Percentiles rank a stretch among this genome's conserved stretches.
Evolutionary conservation across 2,797 vertebrate species (phyloP).

Genomic region (Etheostoma perlongum): DNA sequence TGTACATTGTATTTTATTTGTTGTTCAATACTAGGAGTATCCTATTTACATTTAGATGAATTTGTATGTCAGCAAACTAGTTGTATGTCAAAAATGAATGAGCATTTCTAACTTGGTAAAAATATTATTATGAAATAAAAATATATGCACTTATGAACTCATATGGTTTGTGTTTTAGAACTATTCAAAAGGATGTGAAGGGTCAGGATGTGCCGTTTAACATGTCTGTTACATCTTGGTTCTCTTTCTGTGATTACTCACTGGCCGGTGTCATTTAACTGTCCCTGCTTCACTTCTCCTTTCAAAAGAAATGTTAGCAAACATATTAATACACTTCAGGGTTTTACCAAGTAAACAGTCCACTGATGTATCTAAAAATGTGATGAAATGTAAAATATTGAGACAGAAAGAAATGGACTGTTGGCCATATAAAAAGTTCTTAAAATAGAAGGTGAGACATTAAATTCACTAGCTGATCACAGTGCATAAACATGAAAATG

Average conservation of each 20-base stretch:
- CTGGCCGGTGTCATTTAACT: not conserved
- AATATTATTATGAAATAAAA: not conserved
- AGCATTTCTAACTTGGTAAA: not conserved
- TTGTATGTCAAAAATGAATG: not conserved
- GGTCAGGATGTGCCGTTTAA: not conserved
- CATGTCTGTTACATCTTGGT: not conserved
- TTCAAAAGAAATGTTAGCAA: not conserved
- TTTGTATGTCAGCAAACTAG: not conserved
- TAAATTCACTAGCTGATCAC: not conserved
- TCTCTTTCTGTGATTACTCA: conserved; percentile 39
- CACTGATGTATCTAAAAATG: not conserved
- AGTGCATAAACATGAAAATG: too few species aligned
- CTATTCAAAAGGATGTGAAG: not conserved
- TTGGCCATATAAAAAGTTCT: not conserved
- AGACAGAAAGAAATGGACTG: not conserved
- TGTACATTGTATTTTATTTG: not conserved
- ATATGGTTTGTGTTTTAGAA: not conserved
- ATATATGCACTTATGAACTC: not conserved
- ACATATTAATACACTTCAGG: not conserved
- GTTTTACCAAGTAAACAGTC: not conserved
- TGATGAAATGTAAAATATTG: not conserved
- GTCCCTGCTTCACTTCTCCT: conserved; percentile 50
- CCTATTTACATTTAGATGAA: not conserved
- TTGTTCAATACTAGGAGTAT: too few species aligned
- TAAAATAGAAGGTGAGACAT: not conserved